A percentile compares a stretch with the other conserved stretches of the same genome.
These are phyloP conservation scores for Hemicentrotus pulcherrimus DNA, from an alignment of 35 echinoderm and acorn worm genomes.

Conservation along the genomic window DNA sequence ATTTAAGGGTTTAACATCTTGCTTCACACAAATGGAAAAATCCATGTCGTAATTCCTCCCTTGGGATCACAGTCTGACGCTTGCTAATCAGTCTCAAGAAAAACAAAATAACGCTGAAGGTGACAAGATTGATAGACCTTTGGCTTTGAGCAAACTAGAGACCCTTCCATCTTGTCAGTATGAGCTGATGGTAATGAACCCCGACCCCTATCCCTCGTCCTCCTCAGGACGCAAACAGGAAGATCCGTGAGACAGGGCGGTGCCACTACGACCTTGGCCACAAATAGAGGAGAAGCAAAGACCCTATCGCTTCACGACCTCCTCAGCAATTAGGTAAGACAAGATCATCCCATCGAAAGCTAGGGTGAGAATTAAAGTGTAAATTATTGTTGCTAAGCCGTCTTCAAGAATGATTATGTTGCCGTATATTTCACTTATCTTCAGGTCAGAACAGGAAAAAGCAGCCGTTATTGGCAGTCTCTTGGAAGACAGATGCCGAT, in stretches of 20 bases:
- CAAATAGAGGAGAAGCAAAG: background rate
- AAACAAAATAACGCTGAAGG: background rate
- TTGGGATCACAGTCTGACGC: too few relatives aligned
- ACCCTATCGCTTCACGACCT: background rate
- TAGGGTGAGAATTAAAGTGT: background rate
- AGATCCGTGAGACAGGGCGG: conserved; percentile 6
- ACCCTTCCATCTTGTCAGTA: background rate
- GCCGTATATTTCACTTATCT: background rate
- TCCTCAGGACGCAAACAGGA: background rate
- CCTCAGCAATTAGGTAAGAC: background rate
- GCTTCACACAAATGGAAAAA: too few relatives aligned
- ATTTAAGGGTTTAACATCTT: too few relatives aligned
- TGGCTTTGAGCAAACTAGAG: background rate
- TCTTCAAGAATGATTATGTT: background rate
- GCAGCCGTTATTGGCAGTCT: background rate
- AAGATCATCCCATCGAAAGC: background rate
- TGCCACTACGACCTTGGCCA: background rate
- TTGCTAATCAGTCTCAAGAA: too few relatives aligned
- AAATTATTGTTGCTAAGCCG: background rate
- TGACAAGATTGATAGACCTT: background rate
- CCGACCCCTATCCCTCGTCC: background rate
- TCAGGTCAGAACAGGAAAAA: background rate
- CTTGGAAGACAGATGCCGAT: background rate
- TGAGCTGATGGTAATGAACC: conserved; percentile 22
- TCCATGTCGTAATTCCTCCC: too few relatives aligned